A percentile compares a stretch with the other conserved stretches of the same genome.
These are phyloP conservation scores for Sceliomorpha sp. DNA, from an alignment of 2,888 invertebrate species.

Conservation along the genomic window DNA sequence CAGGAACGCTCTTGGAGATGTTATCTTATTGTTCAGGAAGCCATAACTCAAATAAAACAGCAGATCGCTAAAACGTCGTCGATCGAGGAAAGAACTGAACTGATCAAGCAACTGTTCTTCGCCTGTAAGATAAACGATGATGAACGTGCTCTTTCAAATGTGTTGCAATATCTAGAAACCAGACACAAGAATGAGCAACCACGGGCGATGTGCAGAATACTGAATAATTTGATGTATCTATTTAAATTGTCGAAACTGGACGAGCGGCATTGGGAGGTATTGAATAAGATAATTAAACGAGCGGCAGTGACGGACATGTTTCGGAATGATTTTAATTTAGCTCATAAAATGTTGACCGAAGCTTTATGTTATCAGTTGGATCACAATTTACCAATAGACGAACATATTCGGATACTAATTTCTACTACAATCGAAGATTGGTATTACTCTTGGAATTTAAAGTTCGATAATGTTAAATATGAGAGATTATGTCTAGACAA, in stretches of 20 bases:
- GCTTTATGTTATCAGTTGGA: conserved; percentile 51
- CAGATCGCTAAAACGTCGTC: conserved; percentile 55
- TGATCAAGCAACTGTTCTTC: conserved; percentile 64
- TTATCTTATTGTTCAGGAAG: conserved; percentile 61
- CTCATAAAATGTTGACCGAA: conserved; percentile 21
- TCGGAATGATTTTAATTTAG: not conserved
- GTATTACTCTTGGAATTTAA: conserved; percentile 46
- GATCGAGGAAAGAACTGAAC: conserved; percentile 31
- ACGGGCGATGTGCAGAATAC: conserved; percentile 42
- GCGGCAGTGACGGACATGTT: conserved; percentile 51
- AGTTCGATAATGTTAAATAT: conserved; percentile 58
- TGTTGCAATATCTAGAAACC: conserved; percentile 61
- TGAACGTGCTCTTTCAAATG: conserved; percentile 59
- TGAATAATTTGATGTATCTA: conserved; percentile 39
- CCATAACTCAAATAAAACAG: conserved; percentile 58
- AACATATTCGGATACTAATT: conserved; percentile 44
- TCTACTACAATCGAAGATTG: conserved; percentile 6
- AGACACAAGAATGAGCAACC: conserved; percentile 70
- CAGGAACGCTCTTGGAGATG: conserved; percentile 59
- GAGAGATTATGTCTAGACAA: conserved; percentile 52
- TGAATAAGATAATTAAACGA: conserved; percentile 63
- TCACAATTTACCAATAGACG: conserved; percentile 49
- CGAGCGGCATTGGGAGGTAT: conserved; percentile 61
- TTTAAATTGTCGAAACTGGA: conserved; percentile 62
- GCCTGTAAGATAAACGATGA: conserved; percentile 70